Evolutionary conservation across 2,888 invertebrate species (phyloP), one percentile per base, ranked within the genome.

Genomic region (Rhagonycha fulva): DNA sequence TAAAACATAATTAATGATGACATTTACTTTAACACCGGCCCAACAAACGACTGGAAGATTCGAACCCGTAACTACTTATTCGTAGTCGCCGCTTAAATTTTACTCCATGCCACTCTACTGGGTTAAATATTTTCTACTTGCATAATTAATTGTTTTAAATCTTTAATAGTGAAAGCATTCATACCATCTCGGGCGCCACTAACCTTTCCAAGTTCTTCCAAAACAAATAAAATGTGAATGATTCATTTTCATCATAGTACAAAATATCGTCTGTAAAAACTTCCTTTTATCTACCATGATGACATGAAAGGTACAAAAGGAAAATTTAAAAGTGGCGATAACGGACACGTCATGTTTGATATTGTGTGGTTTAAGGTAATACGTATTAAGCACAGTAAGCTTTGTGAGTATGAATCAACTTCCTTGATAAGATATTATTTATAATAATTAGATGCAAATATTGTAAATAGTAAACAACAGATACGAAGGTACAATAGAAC

Each of bases 361-460:
- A 63, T 71, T 68, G 68, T 73, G 72, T 47, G 75, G 77, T 75
- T 72, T 75, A 73, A 78, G 77, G 77, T 78, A 75, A 70, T 75
- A 74, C 71, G 74, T 47, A 71, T 71, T 19, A 23, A 30, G 32
- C 68, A 60, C 1, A 23, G 14, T 66, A 66, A 14, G 68, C 62
- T 70, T 77, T 72, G 70, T 77, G 77, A 75, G 72, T n/a, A n/a
- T 77, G 71, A 77, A 75, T 75, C 66, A 47, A 72, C 75, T 77
- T 75, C 77, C 75, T 69, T 68, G 77, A 77, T 77, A 77, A 77
- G 77, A 77, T 77, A 76, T 30, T 24, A 47, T 62, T 74, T 74
- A 62, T 74, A 74, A 72, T 69, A 77, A 74, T n/a, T 69, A 68
- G 60, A 68, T 74, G 76, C 76, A 77, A 77, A 76, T 74, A 76